Base-by-base conservation (phyloP, 2,888 invertebrate species). In the Drosophila paracracens region DNA sequence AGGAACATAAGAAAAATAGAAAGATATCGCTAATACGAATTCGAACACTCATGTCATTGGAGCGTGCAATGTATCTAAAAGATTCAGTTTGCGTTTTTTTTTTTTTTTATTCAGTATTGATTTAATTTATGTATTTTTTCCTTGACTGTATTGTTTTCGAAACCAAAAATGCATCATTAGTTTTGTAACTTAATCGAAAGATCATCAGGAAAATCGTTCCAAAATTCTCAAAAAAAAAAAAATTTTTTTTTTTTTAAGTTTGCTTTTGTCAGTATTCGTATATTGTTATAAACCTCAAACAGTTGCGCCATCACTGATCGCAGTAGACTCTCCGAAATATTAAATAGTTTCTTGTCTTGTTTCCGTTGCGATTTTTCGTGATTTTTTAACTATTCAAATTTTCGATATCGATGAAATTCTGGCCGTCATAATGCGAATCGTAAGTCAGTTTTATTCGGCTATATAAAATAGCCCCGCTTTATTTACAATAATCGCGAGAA, bases 211-310 rank as follows among this genome's bases (percentile, higher is more conserved):
- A 62, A 43, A 2, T 31, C 7, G 40, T 62, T 62, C 62, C 62
- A 35, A 64, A 53, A 38, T 35, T 59, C 59, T 59, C 59, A 50
- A 59, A 27, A 7, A 46, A 25, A 21, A 21, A 59, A 66, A 72
- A 43, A 52, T 69, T 50, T 54, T 25, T 54, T 46, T 54, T 25
- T 59, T 31, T 43, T 35, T 43, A 36, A 31, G 59, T 56, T n/a
- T 27, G 53, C 33, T 21, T 51, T 40, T 68, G 67, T 78, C 76
- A 76, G 76, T 76, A 76, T 76, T 70, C 40, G 31, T 11, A 25
- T 31, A 40, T 53, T 27, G 51, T 33, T 43, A 46, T 43, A 38
- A 31, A 57, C 21, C 31, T 43, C 33, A 35, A 40, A 21, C 62
- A 53, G 27, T 62, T 53, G 25, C 62, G 43, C 51, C 31, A 21